These are phyloP conservation scores for Cydia pomonella DNA, from an alignment of 1,140 invertebrate species.

Conservation along the genomic window DNA sequence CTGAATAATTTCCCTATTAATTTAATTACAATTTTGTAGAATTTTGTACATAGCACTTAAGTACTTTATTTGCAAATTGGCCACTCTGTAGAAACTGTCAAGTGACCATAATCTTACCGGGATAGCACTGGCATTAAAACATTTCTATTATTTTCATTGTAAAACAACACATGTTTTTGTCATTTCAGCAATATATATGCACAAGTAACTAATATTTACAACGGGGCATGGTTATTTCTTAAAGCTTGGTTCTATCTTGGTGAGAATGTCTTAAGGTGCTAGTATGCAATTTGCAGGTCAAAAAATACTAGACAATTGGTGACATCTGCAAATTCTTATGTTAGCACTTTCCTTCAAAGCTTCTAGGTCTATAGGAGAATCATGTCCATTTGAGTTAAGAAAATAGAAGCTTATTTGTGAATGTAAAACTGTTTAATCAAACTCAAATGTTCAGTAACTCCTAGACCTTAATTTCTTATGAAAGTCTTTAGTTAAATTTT, in stretches of 20 bases:
- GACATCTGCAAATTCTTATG: not conserved
- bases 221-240: not conserved
- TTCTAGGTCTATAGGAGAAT: not conserved
- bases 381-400: not conserved
- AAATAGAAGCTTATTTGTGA: not conserved
- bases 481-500: constrained; percentile 47
- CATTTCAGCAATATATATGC: not conserved
- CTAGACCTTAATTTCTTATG: not conserved
- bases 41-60: constrained; percentile 13
- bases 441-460: not conserved
- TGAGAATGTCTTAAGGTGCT: not conserved
- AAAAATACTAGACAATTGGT: not conserved
- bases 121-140: not conserved
- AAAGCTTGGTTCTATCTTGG: constrained; percentile 13
- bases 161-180: not conserved
- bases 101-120: not conserved
- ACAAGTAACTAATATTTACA: not conserved
- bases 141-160: not conserved
- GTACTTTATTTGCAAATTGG: constrained; percentile 1
- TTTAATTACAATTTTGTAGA: constrained; percentile 15
- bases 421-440: not conserved
- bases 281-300: not conserved
- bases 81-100: constrained; percentile 6
- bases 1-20: not conserved
- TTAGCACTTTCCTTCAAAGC: not conserved